phyloP scores from a whole-genome alignment of 1,140 invertebrate species.

The Lepeophtheirus salmonis region DNA sequence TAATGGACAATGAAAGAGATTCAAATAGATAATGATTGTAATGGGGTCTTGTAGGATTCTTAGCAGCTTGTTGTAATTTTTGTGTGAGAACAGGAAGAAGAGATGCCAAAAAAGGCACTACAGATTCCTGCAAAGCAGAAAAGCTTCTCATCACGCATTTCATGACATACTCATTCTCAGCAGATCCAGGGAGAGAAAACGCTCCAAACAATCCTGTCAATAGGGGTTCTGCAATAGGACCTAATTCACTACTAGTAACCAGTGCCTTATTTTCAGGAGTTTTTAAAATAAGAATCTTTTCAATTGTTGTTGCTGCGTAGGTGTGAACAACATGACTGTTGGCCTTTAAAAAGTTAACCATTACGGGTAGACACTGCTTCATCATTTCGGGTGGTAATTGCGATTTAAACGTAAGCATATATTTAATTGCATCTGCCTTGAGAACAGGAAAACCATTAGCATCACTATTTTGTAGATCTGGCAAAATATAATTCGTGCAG shows the following conservation, averaged over 20 bases:
- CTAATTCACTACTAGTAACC: constrained; percentile 37
- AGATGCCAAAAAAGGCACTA: constrained; percentile 56
- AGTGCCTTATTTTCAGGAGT: constrained; percentile 33
- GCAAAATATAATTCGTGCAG: constrained; percentile 56
- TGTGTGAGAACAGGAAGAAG: constrained; percentile 62
- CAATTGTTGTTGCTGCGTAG: constrained; percentile 75
- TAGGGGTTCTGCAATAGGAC: constrained; percentile 41
- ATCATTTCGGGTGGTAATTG: constrained; percentile 59
- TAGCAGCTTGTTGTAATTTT: constrained; percentile 61
- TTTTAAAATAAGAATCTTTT: constrained; percentile 61
- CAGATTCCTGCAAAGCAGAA: constrained; percentile 51
- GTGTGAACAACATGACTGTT: constrained; percentile 68
- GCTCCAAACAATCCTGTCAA: constrained; percentile 52
- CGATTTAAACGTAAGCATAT: constrained; percentile 81
- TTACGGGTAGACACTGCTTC: constrained; percentile 46
- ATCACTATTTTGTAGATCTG: constrained; percentile 51
- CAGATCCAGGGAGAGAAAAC: constrained; percentile 46
- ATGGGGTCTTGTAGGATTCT: constrained; percentile 85
- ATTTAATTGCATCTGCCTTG: constrained; percentile 88
- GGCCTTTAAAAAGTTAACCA: constrained; percentile 53
- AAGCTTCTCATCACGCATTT: constrained; percentile 84
- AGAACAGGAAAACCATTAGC: constrained; percentile 69
- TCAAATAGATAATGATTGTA: constrained; percentile 97
- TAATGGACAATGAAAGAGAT: constrained; percentile 62
- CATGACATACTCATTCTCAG: constrained; percentile 94